Base-by-base conservation (phyloP, 2,888 invertebrate genomes). In the Siphonodentalium dalli region DNA sequence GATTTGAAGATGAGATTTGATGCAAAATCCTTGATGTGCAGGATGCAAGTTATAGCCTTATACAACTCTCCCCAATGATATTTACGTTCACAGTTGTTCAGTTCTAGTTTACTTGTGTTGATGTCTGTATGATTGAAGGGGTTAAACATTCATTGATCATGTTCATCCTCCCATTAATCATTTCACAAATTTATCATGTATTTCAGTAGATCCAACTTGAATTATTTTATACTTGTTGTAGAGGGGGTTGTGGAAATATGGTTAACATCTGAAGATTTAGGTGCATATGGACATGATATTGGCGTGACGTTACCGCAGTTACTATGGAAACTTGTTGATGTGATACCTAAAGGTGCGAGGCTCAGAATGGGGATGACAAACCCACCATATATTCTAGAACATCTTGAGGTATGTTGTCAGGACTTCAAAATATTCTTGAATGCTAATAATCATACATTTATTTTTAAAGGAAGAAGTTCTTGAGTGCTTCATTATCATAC, bases 191-290 rank as follows among this genome's bases (percentile, higher is more conserved):
- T 9, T 9, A 6, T 39, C n/a, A n/a, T n/a, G n/a, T 39, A 4
- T 18, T 15, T 15, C 6, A 18, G n/a, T 42, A 23, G 2, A 18
- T 21, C 6, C 13, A n/a, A n/a, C n/a, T n/a, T n/a, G n/a, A n/a
- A n/a, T n/a, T n/a, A n/a, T 7, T 31, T 3, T 41, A 5, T 54
- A 47, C 31, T 56, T 13, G 52, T 92, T 74, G 81, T 85, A 54
- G 97, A 98, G 82, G 96, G 96, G 0, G 96, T 96, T 3, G 89
- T 90, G 47, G 98, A 99, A 83, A 88, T 99, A 13, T 99, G 98
- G 98, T 83, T 99, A 20, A 99, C 98, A 0, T 95, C 95, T 2
- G 98, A 99, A 81, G 98, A 99, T 78, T 93, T 96, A 0, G 98
- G 97, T 76, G 94, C 98, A 0, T 99, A 97, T 82, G 98, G 99